phyloP scores from a whole-genome alignment of 2,797 vertebrate genomes.

The Apogon hyalosoma region DNA sequence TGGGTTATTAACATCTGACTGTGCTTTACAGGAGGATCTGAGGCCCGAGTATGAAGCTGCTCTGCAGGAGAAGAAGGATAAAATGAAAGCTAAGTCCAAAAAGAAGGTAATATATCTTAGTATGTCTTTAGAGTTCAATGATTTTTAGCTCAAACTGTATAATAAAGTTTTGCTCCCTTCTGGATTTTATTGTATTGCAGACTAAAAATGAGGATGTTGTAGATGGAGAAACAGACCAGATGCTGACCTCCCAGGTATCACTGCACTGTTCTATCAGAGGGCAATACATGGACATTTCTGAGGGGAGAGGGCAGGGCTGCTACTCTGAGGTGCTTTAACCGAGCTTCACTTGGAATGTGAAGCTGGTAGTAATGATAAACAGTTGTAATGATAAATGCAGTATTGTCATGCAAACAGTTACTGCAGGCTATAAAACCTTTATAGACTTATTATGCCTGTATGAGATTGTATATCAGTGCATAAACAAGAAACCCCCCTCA shows the following conservation, averaged over 20 bases:
- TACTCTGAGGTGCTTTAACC: constrained; percentile 35
- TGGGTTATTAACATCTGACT: constrained; percentile 11
- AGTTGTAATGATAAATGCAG: not conserved
- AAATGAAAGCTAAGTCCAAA: constrained; percentile 75
- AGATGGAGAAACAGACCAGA: constrained; percentile 79
- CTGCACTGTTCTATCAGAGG: constrained; percentile 57
- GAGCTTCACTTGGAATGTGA: not conserved
- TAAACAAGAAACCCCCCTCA: constrained; percentile 48
- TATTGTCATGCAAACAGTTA: not conserved
- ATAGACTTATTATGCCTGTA: not conserved
- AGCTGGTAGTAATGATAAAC: not conserved
- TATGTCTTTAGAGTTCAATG: constrained; percentile 6
- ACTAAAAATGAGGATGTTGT: constrained; percentile 50
- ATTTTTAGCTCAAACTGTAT: not conserved
- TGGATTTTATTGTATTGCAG: constrained; percentile 50
- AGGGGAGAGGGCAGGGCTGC: constrained; percentile 5
- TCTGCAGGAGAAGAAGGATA: constrained; percentile 89
- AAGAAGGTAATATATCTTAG: constrained; percentile 61
- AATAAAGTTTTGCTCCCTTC: not conserved
- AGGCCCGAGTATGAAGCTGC: constrained; percentile 94
- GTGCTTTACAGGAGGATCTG: constrained; percentile 87
- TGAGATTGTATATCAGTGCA: constrained; percentile 35
- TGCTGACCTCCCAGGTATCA: constrained; percentile 79
- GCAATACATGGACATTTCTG: constrained; percentile 31
- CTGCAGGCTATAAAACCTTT: not conserved